Evolutionary conservation across 2,888 invertebrate genomes (phyloP).

Genomic region (Teinopalpus imperialis): DNA sequence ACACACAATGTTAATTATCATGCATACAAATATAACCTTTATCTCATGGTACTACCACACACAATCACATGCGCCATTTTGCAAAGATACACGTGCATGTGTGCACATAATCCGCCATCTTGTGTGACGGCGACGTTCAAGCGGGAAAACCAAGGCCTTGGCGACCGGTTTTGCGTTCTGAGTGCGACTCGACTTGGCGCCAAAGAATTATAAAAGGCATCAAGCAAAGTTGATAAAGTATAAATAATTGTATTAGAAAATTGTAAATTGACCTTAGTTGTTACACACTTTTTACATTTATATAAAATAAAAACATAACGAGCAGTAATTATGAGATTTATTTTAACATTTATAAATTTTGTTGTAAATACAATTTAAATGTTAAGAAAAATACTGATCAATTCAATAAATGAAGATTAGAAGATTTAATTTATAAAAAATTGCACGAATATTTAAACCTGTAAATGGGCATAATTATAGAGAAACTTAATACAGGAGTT

Average conservation of each 20-base stretch:
- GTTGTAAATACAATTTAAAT: no score
- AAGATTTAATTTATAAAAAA: no score
- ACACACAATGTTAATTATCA: background rate
- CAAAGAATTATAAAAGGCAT: slow-evolving; percentile 22
- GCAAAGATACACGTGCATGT: slow-evolving; percentile 30
- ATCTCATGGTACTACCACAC: slow-evolving; percentile 5
- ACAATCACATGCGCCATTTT: slow-evolving; percentile 17
- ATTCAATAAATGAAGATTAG: no score
- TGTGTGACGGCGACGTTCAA: slow-evolving; percentile 37
- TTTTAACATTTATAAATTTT: no score
- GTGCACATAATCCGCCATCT: slow-evolving; percentile 50
- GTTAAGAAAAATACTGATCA: no score
- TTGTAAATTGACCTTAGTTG: slow-evolving; percentile 17
- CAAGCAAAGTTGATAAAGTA: slow-evolving; percentile 16
- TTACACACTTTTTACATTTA: no score
- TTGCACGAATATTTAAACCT: no score
- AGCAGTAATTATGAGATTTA: no score
- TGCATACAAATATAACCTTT: slow-evolving; percentile 24
- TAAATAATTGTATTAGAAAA: slow-evolving; percentile 32
- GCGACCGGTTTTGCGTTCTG: slow-evolving; percentile 65
- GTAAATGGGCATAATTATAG: no score
- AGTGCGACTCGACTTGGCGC: slow-evolving; percentile 37
- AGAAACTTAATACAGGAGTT: no score
- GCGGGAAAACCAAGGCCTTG: slow-evolving; percentile 77
- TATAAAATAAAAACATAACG: no score